Evolutionary conservation across 30 jellyfish, hydroid and myxozoan species (phyloP).

Genomic region (Catostylus mosaicus): DNA sequence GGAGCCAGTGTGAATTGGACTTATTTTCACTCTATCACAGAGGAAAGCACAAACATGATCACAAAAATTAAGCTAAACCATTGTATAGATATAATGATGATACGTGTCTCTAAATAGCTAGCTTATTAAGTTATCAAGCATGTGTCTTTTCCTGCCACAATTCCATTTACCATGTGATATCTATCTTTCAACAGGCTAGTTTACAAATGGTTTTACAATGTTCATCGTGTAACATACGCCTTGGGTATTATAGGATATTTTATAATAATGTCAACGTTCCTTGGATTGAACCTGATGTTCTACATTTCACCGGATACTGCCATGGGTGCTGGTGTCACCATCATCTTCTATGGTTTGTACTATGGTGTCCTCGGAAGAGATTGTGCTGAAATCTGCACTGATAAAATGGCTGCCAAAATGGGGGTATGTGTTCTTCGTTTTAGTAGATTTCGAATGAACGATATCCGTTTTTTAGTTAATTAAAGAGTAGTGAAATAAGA

Average conservation of each 20-base stretch:
- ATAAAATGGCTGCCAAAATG: conserved; percentile 94
- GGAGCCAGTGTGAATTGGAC: too few relatives aligned
- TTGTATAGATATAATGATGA: too few relatives aligned
- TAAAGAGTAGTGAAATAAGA: too few relatives aligned
- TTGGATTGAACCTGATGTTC: conserved; percentile 84
- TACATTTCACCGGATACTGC: conserved; percentile 83
- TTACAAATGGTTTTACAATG: conserved; percentile 93
- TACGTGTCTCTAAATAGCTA: too few relatives aligned
- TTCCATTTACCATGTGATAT: too few relatives aligned
- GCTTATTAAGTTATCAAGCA: too few relatives aligned
- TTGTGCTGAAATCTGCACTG: conserved; percentile 92
- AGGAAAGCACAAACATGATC: too few relatives aligned
- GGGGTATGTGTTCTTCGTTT: conserved; percentile 82
- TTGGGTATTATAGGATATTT: conserved; percentile 85
- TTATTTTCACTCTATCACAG: too few relatives aligned
- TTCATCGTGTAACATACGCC: conserved; percentile 88
- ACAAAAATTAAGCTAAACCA: too few relatives aligned
- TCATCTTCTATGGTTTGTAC: conserved; percentile 90
- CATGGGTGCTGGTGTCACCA: conserved; percentile 91
- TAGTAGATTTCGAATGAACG: too few relatives aligned
- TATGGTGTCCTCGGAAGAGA: conserved; percentile 97
- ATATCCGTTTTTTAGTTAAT: too few relatives aligned
- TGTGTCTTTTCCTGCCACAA: neutral
- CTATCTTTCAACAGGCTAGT: conserved; percentile 61
- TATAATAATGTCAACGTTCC: conserved; percentile 88